These are phyloP conservation scores for Synergus itoensis DNA, from an alignment of 2,888 invertebrate species.

Conservation along the genomic window DNA sequence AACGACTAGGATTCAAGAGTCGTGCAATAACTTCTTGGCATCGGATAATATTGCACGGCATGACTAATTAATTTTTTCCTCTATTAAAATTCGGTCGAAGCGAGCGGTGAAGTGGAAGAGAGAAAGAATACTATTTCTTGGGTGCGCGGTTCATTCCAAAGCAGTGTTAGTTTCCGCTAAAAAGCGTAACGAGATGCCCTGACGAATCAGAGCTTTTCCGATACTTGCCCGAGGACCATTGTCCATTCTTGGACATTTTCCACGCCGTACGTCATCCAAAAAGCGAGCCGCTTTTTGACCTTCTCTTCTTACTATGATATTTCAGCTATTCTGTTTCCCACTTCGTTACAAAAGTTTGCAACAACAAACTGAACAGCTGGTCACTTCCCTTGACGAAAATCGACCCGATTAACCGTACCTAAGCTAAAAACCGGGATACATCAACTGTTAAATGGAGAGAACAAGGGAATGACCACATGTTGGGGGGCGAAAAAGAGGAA, in stretches of 20 bases:
- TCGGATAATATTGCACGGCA: slow-evolving; percentile 8
- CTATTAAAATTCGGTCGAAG: neutral
- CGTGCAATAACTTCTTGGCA: neutral
- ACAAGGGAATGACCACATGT: neutral
- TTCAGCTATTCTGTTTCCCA: neutral
- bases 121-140: neutral
- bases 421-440: neutral
- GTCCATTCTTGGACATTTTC: slow-evolving; percentile 1
- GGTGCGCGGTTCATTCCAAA: neutral
- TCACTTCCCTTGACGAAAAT: neutral
- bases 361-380: neutral
- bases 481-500: too few species aligned
- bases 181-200: neutral
- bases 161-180: neutral
- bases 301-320: neutral
- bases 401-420: neutral
- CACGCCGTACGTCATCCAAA: neutral
- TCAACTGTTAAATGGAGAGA: neutral
- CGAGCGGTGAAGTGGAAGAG: neutral
- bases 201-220: slow-evolving; percentile 1
- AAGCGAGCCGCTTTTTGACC: neutral
- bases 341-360: neutral
- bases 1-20: neutral
- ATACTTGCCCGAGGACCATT: neutral
- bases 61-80: slow-evolving; percentile 8